Percentiles rank a stretch among this genome's conserved stretches.
Evolutionary conservation across 1,140 invertebrate species (phyloP).

Genomic region (Drosophila guanche): DNA sequence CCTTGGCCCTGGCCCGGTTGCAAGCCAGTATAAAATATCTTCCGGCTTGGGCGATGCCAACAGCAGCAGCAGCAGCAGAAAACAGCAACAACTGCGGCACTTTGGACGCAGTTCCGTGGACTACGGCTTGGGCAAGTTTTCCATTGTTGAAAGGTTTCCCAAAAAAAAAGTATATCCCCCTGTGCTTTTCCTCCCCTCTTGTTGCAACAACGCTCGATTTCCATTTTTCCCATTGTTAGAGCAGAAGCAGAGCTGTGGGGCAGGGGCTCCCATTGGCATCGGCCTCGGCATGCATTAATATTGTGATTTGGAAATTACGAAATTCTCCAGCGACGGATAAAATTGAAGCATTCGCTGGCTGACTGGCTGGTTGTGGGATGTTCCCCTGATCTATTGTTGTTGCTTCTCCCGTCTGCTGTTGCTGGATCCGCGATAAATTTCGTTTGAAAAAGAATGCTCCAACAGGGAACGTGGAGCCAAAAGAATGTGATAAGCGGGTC

Average conservation of each 20-base stretch:
- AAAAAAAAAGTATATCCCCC: slow-evolving; percentile 20
- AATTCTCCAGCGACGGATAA: slow-evolving; percentile 53
- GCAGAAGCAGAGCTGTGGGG: not conserved
- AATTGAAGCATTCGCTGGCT: slow-evolving; percentile 30
- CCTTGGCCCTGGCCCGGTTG: slow-evolving; percentile 13
- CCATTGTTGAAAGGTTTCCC: slow-evolving; percentile 57
- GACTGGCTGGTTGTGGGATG: slow-evolving; percentile 18
- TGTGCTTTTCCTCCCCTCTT: not conserved
- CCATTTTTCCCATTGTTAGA: slow-evolving; percentile 35
- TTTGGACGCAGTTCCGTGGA: slow-evolving; percentile 51
- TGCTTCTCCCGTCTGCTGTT: not conserved
- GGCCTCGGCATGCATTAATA: slow-evolving; percentile 41
- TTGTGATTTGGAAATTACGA: slow-evolving; percentile 58
- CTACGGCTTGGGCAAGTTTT: slow-evolving; percentile 55
- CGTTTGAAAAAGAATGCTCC: slow-evolving; percentile 16
- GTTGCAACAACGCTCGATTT: slow-evolving; percentile 23
- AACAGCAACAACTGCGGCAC: slow-evolving; percentile 15
- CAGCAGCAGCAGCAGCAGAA: slow-evolving; percentile 21
- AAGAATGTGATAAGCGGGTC: not conserved
- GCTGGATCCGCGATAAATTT: slow-evolving; percentile 39
- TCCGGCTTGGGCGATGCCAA: slow-evolving; percentile 41
- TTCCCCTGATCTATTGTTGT: slow-evolving; percentile 31
- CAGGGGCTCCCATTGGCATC: not conserved
- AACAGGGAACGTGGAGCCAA: slow-evolving; percentile 10
- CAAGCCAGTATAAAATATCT: slow-evolving; percentile 58